Conservation (phyloP, 2,797 vertebrate species). For the Percopsis omiscomaycus region DNA sequence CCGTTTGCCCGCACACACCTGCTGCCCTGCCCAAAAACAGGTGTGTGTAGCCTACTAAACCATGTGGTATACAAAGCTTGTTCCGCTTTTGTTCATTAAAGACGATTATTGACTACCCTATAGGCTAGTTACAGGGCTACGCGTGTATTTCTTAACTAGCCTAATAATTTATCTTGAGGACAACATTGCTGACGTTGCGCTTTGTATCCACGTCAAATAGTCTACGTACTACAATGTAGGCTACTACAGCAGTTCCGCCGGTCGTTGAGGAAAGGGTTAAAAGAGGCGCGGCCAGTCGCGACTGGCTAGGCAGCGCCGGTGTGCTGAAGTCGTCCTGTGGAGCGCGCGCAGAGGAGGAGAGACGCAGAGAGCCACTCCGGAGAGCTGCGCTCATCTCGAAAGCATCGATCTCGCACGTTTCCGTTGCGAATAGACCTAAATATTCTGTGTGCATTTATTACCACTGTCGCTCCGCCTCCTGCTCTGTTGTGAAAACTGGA, state of each 20-base stretch:
- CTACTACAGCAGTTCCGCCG: neutral
- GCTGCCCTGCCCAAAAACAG: conserved; percentile 11
- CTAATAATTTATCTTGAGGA: too few relatives aligned
- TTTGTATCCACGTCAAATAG: conserved; percentile 4
- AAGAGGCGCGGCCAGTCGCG: conserved; percentile 64
- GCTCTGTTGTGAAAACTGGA: neutral
- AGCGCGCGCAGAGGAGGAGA: conserved; percentile 57
- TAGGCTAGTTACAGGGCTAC: too few relatives aligned
- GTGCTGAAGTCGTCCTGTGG: conserved; percentile 68
- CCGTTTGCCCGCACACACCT: conserved; percentile 6
- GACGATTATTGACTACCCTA: neutral
- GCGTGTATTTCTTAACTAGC: too few relatives aligned
- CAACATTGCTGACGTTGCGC: neutral
- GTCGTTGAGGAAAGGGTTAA: conserved; percentile 71
- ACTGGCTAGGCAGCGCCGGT: conserved; percentile 29
- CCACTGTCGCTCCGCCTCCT: neutral
- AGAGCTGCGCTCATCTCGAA: conserved; percentile 14
- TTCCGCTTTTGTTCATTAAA: neutral
- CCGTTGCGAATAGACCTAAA: neutral
- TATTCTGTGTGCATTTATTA: neutral
- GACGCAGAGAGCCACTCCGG: conserved; percentile 44
- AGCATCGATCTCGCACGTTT: conserved; percentile 29
- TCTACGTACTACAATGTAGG: neutral
- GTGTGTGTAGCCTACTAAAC: conserved; percentile 1
- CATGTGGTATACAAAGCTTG: neutral